Base-by-base conservation (phyloP, 2,113 vertebrate species). In the Festucalex cinctus region DNA sequence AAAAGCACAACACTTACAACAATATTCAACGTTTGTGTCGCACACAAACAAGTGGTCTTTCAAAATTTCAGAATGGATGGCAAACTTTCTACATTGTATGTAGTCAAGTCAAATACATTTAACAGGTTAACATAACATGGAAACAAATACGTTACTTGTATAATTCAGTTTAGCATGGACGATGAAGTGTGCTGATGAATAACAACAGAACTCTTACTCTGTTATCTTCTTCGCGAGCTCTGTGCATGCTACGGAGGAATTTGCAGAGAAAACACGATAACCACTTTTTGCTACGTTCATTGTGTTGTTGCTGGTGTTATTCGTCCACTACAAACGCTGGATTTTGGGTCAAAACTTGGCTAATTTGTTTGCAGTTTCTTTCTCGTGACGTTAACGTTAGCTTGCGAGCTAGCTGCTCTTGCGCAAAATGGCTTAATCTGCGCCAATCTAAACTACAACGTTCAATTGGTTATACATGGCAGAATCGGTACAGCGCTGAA, bases 231-330 rank as follows among this genome's bases (percentile, higher is more conserved):
- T 97, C 16, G 96, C 95, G 78, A 98, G 84, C 77, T 98, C 95
- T 14, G 95, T 95, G 81, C 95, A 97, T n/a, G 95, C 95, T 17
- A 92, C 93, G 1, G 95, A 95, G 35, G 96, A 98, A 81, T 98
- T 97, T 20, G 96, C 96, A 36, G 94, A 98, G 82, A 98, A 98
- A 58, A 96, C 95, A 0, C 95, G 94, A 78, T 96, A 98, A 26
- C 95, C 95, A 68, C 91, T 95, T 85, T 95, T 95, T 56, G 94
- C 91, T 48, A 96, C 94, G 82, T 98, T 98, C 96, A 98, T 98
- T 49, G 75, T 92, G 43, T 16, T 63, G 43, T n/a, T 79, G 9
- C 1, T 41, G 53, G 7, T 61, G 65, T 54, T 66, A 8, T 28
- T 13, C 1, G 4, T 53, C 6, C 3, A 63, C 20, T 9, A 8